phyloP scores from a whole-genome alignment of 1,140 invertebrate genomes.

The Diabrotica undecimpunctata region DNA sequence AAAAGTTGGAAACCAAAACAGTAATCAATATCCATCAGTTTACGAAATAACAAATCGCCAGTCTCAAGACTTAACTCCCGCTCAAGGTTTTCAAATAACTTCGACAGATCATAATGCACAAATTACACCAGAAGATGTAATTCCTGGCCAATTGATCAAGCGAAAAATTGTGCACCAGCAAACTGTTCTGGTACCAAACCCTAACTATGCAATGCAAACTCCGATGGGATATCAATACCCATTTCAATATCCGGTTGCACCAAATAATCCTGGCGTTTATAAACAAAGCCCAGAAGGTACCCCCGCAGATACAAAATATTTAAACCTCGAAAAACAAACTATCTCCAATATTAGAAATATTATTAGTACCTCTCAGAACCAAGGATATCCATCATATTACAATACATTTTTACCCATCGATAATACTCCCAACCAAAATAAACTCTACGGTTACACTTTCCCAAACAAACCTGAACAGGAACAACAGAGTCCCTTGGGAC shows the following conservation, averaged over 20 bases:
- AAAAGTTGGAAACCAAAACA: slow-evolving; percentile 10
- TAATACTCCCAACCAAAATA: background rate
- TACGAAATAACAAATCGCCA: slow-evolving; percentile 1
- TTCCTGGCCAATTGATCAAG: slow-evolving; percentile 38
- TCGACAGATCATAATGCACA: slow-evolving; percentile 22
- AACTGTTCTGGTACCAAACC: slow-evolving; percentile 31
- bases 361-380: slow-evolving; percentile 20
- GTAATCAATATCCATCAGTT: background rate
- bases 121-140: slow-evolving; percentile 26
- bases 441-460: background rate
- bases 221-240: background rate
- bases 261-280: background rate
- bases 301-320: background rate
- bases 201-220: background rate
- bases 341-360: slow-evolving; percentile 34
- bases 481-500: background rate
- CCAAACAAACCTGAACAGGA: background rate
- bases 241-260: background rate
- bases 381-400: slow-evolving; percentile 3
- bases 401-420: slow-evolving; percentile 3
- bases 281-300: background rate
- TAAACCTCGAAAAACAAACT: slow-evolving; percentile 25
- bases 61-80: background rate
- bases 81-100: slow-evolving; percentile 5
- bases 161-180: slow-evolving; percentile 43